Evolutionary conservation across 2,888 invertebrate genomes (phyloP).

Genomic region (Peribatodes rhomboidaria): DNA sequence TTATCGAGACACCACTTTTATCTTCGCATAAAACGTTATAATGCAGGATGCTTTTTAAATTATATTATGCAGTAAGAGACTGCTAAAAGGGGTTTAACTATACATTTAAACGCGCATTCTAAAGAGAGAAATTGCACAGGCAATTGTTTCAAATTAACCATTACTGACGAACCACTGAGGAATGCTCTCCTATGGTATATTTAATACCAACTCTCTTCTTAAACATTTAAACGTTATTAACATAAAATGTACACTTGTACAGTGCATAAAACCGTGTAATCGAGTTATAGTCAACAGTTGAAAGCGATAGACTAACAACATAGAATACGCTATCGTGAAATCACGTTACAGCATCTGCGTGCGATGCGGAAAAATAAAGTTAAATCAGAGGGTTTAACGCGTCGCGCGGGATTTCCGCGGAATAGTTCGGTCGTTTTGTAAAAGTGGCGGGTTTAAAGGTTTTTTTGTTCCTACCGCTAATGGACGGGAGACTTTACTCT

Average conservation of each 20-base stretch:
- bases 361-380: constrained; percentile 67
- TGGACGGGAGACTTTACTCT: constrained; percentile 73
- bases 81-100: constrained; percentile 55
- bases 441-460: constrained; percentile 55
- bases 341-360: constrained; percentile 53
- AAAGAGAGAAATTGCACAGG: constrained; percentile 43
- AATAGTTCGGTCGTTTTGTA: constrained; percentile 75
- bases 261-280: constrained; percentile 34
- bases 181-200: not conserved
- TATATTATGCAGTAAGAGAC: constrained; percentile 60
- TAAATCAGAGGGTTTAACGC: constrained; percentile 76
- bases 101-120: constrained; percentile 52
- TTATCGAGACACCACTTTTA: constrained; percentile 78
- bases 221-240: not conserved
- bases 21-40: constrained; percentile 72
- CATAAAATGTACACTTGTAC: no score
- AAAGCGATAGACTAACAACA: constrained; percentile 40
- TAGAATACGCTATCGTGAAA: constrained; percentile 33
- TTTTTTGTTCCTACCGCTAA: constrained; percentile 67
- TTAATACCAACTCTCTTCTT: constrained; percentile 17
- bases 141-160: constrained; percentile 41
- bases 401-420: constrained; percentile 68
- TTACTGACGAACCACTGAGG: constrained; percentile 25
- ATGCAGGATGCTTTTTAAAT: constrained; percentile 73
- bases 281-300: constrained; percentile 47